These are phyloP conservation scores for Oedothorax gibbosus DNA, from an alignment of 1,140 invertebrate species.

Conservation along the genomic window DNA sequence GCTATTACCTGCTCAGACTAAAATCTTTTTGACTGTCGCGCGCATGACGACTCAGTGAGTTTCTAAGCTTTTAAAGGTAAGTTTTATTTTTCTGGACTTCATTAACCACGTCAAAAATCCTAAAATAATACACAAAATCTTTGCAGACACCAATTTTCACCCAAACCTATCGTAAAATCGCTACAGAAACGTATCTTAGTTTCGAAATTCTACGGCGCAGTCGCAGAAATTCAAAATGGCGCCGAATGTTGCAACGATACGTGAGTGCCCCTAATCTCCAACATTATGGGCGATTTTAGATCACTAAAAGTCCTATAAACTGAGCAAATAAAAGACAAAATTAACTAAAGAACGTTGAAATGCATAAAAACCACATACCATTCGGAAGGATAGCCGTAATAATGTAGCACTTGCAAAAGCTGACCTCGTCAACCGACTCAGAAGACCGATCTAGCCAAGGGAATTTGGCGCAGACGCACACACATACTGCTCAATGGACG, in stretches of 20 bases:
- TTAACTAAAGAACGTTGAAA: not conserved
- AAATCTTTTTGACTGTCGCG: conserved; percentile 58
- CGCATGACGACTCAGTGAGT: conserved; percentile 59
- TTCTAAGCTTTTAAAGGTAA: conserved; percentile 47
- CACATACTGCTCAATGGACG: conserved; percentile 60
- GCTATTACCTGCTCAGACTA: conserved; percentile 61
- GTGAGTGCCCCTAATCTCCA: not conserved
- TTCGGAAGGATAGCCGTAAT: not conserved
- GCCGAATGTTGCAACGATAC: conserved; percentile 1
- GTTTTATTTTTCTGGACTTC: conserved; percentile 14
- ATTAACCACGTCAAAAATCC: not conserved
- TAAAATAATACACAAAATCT: not conserved
- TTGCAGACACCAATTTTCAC: not conserved
- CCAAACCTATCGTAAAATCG: conserved; percentile 22
- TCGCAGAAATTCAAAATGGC: conserved; percentile 61
- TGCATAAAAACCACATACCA: conserved; percentile 38
- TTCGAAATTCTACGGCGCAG: conserved; percentile 51
- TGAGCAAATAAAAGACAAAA: not conserved
- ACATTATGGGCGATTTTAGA: not conserved
- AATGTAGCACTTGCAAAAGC: conserved; percentile 1
- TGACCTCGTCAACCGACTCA: conserved; percentile 22
- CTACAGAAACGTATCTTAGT: conserved; percentile 30
- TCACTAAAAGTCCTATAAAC: not conserved
- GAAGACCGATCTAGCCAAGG: conserved; percentile 32
- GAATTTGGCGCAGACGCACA: conserved; percentile 60